Conservation (phyloP, 2,797 vertebrate species). For the Notolabrus celidotus region DNA sequence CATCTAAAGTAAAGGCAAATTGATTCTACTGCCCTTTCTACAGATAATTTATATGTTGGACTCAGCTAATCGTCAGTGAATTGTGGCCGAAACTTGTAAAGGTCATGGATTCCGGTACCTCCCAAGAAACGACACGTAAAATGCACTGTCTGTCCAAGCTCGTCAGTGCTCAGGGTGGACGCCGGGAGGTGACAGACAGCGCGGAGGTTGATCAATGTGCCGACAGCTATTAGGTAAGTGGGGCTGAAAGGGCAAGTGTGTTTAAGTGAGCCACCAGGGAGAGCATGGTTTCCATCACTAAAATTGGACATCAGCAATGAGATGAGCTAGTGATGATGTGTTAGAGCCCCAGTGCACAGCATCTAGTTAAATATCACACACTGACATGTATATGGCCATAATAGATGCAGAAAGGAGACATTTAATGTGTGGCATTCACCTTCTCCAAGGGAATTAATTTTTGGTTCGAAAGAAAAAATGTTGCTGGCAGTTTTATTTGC, state of each 20-base stretch:
- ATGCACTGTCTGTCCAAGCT: constrained; percentile 71
- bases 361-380: constrained; percentile 24
- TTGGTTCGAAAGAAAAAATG: too few relatives aligned
- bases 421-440: neutral
- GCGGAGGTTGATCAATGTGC: constrained; percentile 86
- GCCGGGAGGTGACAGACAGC: constrained; percentile 84
- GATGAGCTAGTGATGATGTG: constrained; percentile 40
- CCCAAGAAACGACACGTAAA: constrained; percentile 63
- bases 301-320: constrained; percentile 51
- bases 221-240: constrained; percentile 84
- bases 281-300: constrained; percentile 53
- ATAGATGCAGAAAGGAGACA: neutral
- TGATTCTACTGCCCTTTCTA: constrained; percentile 78
- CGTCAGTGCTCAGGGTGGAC: constrained; percentile 74
- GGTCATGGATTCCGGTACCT: constrained; percentile 72
- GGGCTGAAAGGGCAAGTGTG: constrained; percentile 85
- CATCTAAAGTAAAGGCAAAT: constrained; percentile 71
- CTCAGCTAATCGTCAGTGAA: constrained; percentile 75
- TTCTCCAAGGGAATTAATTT: too few relatives aligned
- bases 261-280: constrained; percentile 64
- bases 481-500: too few relatives aligned
- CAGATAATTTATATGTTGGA: constrained; percentile 78
- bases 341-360: constrained; percentile 22
- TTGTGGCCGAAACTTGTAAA: constrained; percentile 77
- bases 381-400: neutral